These are phyloP conservation scores for Xestobium rufovillosum DNA, from an alignment of 2,888 invertebrate genomes.

Conservation along the genomic window DNA sequence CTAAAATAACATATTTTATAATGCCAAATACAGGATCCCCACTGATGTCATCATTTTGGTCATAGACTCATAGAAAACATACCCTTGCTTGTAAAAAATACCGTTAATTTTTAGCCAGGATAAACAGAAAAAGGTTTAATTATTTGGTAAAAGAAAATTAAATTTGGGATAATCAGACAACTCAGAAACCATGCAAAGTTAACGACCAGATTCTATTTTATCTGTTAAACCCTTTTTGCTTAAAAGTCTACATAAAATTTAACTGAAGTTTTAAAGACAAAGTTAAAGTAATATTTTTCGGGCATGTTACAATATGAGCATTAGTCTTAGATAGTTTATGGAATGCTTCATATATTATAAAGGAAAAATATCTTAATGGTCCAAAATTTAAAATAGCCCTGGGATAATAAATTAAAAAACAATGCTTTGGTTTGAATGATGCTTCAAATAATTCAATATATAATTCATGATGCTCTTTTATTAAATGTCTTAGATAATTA, in stretches of 20 bases:
- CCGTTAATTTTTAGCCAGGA: too few relatives aligned
- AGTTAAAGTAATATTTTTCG: conserved; percentile 16
- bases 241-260: conserved; percentile 9
- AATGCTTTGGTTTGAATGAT: conserved; percentile 21
- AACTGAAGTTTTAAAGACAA: conserved; percentile 13
- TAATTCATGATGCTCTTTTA: conserved; percentile 19
- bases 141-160: too few relatives aligned
- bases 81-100: too few relatives aligned
- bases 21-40: too few relatives aligned
- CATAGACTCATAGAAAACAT: too few relatives aligned
- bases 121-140: too few relatives aligned
- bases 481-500: conserved; percentile 14
- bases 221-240: conserved; percentile 11
- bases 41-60: too few relatives aligned
- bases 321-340: conserved; percentile 19
- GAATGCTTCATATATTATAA: conserved; percentile 21
- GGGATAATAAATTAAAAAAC: conserved; percentile 22
- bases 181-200: too few relatives aligned
- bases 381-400: conserved; percentile 19
- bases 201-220: conserved; percentile 9
- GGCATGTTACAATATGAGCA: conserved; percentile 15
- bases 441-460: conserved; percentile 17
- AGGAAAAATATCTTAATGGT: conserved; percentile 17
- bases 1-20: too few relatives aligned
- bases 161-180: too few relatives aligned